Evolutionary conservation across 2,797 vertebrate species (phyloP).

Genomic region (Thaleichthys pacificus): DNA sequence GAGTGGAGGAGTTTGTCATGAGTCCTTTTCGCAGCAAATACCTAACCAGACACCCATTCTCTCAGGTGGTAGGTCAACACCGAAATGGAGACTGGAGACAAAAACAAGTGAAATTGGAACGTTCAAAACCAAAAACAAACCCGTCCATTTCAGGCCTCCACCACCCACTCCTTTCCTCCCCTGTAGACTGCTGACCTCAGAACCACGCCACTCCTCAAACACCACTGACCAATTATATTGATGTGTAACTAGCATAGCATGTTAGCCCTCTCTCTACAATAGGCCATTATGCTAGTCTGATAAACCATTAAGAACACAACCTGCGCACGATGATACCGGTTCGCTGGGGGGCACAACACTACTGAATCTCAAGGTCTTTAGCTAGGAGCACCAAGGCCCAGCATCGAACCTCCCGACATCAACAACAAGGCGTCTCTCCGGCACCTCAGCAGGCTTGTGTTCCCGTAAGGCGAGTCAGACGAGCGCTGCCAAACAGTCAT

Average conservation of each 20-base stretch:
- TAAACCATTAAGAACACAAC: not conserved
- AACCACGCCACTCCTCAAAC: no score
- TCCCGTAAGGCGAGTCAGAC: not conserved
- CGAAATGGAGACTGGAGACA: constrained; percentile 25
- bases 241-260: no score
- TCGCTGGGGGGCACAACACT: no score
- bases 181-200: no score
- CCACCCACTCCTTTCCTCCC: not conserved
- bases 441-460: constrained; percentile 4
- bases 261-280: no score
- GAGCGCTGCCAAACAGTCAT: not conserved
- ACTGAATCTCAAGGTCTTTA: no score
- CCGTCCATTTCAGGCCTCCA: constrained; percentile 30
- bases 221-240: not conserved
- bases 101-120: constrained; percentile 42
- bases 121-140: constrained; percentile 38
- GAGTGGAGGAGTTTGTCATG: constrained; percentile 13
- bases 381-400: no score
- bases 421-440: not conserved
- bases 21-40: constrained; percentile 50
- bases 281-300: no score
- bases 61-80: constrained; percentile 53
- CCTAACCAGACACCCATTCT: constrained; percentile 33
- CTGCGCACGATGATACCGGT: no score
- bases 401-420: no score